phyloP scores from a whole-genome alignment of 2,888 invertebrate species.

The Oxystoma pomonae region DNA sequence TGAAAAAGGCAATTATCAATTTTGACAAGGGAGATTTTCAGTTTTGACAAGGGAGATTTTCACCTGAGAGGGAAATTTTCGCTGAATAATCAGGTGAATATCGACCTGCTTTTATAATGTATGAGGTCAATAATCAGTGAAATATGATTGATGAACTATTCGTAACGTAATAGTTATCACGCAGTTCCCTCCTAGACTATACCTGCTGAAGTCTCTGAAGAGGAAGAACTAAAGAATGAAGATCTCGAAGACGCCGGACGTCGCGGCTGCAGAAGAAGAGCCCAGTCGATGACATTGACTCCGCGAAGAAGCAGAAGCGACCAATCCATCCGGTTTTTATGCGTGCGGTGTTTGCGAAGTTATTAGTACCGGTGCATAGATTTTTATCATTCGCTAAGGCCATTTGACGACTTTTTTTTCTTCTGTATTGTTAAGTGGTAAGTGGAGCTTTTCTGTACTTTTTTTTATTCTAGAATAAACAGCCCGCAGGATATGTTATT shows the following conservation, averaged over 20 bases:
- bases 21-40: too few relatives aligned
- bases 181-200: background rate
- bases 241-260: conserved; percentile 23
- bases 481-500: too few relatives aligned
- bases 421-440: background rate
- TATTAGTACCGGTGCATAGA: conserved; percentile 7
- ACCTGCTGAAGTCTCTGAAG: conserved; percentile 15
- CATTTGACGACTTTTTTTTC: conserved; percentile 1
- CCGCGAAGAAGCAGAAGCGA: conserved; percentile 32
- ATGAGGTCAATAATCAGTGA: too few relatives aligned
- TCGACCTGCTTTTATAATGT: too few relatives aligned
- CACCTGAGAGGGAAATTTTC: too few relatives aligned
- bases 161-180: too few relatives aligned
- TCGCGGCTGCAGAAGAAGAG: conserved; percentile 21
- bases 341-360: conserved; percentile 23
- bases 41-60: too few relatives aligned
- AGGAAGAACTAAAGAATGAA: conserved; percentile 11
- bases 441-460: background rate
- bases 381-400: conserved; percentile 2
- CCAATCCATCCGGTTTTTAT: conserved; percentile 27
- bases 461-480: too few relatives aligned
- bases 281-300: conserved; percentile 43
- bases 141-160: too few relatives aligned
- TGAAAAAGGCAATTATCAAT: too few relatives aligned
- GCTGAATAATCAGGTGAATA: too few relatives aligned